Evolutionary conservation across 2,113 vertebrate genomes (phyloP), one percentile per base, ranked within the genome.

Genomic region (Lamprotornis superbus): DNA sequence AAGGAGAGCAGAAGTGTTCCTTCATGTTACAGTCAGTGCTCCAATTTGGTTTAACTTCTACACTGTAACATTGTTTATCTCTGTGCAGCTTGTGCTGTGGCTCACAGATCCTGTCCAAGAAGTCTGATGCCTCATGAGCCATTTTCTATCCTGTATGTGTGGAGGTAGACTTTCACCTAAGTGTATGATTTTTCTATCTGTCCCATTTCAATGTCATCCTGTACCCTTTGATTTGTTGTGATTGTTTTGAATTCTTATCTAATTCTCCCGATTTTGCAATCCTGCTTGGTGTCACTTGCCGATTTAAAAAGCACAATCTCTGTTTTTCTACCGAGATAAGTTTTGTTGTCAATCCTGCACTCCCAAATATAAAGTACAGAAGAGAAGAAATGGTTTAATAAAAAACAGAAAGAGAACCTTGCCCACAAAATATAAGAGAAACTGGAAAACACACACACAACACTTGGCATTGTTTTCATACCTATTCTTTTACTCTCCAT

Each of bases 51-150:
- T 85, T 80, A 64, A 52, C 49, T 90, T 88, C 19, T 67, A 13
- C n/a, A 27, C 28, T 0, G 0, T 64, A 59, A 18, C 40, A 22
- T n/a, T 3, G 0, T 59, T 74, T 42, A 21, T 46, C 52, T 77
- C 17, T 46, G 28, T 76, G 23, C 61, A 69, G 31, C 67, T 69
- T 71, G 39, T 1, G 1, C 52, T 4, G 3, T 64, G 68, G 42
- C n/a, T 92, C 59, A 37, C 24, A 22, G 63, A 25, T 75, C 39
- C 55, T 50, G 20, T 40, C 77, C 15, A 21, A 70, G 67, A 60
- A 22, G 25, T 53, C 28, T 65, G 87, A 59, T 87, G 56, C 30
- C 47, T 75, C 1, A 0, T 61, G 87, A 87, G 39, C 59, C 9
- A 1, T 88, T 73, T 92, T 79, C 57, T 68, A 0, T 64, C 44